Conservation (phyloP, 2,797 vertebrate species). For the Tragopan temminckii region DNA sequence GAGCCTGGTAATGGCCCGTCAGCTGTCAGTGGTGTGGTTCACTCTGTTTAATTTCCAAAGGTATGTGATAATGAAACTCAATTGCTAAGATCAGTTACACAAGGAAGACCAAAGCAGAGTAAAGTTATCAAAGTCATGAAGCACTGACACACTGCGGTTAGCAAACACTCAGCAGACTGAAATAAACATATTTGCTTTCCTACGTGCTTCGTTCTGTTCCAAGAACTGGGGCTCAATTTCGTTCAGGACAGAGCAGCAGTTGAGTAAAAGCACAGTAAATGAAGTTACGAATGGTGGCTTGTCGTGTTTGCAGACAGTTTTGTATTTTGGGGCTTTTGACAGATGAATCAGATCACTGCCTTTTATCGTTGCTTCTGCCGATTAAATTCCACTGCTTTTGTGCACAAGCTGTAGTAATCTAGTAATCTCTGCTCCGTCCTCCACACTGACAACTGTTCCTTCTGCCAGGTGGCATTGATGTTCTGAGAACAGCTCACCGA, state of each 20-base stretch:
- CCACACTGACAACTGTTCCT: not conserved
- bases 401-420: conserved; percentile 46
- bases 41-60: not conserved
- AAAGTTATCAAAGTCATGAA: not conserved
- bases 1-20: not conserved
- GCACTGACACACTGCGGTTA: not conserved
- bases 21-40: not conserved
- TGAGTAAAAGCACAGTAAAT: conserved; percentile 26
- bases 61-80: not conserved
- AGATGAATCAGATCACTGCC: conserved; percentile 20
- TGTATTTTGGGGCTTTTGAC: conserved; percentile 3
- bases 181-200: not conserved
- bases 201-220: not conserved
- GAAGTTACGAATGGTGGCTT: not conserved
- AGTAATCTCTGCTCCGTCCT: conserved; percentile 55
- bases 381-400: conserved; percentile 46
- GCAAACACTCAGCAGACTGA: not conserved
- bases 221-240: not conserved
- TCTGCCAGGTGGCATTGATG: conserved; percentile 20
- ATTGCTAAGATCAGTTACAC: not conserved
- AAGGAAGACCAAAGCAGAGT: not conserved
- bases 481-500: conserved; percentile 1
- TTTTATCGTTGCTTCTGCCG: conserved; percentile 34
- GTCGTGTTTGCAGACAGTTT: not conserved
- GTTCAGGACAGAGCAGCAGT: not conserved